Evolutionary conservation across 2,113 vertebrate species (phyloP), one percentile per base, ranked within the genome.

Genomic region (Riparia riparia): DNA sequence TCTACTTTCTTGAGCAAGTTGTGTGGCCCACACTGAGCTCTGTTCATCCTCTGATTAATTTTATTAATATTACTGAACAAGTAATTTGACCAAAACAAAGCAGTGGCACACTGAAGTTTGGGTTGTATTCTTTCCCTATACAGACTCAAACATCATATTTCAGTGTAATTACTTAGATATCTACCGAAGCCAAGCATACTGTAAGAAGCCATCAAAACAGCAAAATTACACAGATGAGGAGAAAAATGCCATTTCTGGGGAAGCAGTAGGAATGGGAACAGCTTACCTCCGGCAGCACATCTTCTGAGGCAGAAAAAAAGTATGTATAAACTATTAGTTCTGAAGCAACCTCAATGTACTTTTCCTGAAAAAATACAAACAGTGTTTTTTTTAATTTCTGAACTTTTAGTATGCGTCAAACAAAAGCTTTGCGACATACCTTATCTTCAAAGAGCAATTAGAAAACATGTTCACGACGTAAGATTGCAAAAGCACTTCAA

Each of bases 281-380:
- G 65, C 92, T 97, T 98, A 99, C 99, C 99, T 99, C 97, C 50
- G 99, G 99, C 80, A 99, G 94, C 51, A 99, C 98, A 37, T 99
- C 99, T 98, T 99, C 99, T 70, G 98, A 98, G 69, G 99, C 99
- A 44, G 99, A 99, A 98, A 99, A 99, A 98, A 99, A 99, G 91
- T 99, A 99, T 0, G 99, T 99, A 95, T 99, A 99, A 61, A 99
- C 99, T 77, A 99, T 99, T 97, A 99, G 98, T 98, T 99, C 99
- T 49, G 99, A 98, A 72, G 99, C 99, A 81, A 98, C 99, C 76
- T 99, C 99, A 78, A 98, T 98, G 95, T 99, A 99, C 94, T 99
- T 99, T 97, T 99, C 99, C 99, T 99, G 97, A 89, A 97, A 97
- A 94, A 91, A 97, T 50, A 95, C 41, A 45, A 76, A 96, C 44